A percentile compares a stretch with the other conserved stretches of the same genome.
Evolutionary conservation across 2,113 vertebrate species (phyloP).

Genomic region (Climacteris rufus): DNA sequence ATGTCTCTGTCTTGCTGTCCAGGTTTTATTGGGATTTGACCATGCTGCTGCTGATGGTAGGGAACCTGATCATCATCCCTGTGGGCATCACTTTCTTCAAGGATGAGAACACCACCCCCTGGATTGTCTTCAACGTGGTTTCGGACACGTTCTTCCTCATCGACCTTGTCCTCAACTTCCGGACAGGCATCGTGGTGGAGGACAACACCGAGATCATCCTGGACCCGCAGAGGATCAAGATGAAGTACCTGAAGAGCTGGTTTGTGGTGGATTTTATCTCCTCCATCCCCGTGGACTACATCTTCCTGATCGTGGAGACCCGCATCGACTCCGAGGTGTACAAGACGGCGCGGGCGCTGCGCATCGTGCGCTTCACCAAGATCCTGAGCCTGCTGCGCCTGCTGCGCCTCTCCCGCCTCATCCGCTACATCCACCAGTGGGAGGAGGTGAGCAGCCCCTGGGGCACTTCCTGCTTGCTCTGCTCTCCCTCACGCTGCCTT

Average conservation of each 20-base stretch:
- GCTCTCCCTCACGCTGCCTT: neutral
- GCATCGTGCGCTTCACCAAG: constrained; percentile 98
- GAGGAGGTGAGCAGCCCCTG: constrained; percentile 85
- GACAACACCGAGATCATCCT: constrained; percentile 99
- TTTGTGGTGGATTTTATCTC: constrained; percentile 99
- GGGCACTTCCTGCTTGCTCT: neutral
- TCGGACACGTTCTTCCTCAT: constrained; percentile 99
- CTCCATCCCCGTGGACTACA: constrained; percentile 98
- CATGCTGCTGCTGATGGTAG: constrained; percentile 98
- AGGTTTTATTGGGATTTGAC: constrained; percentile 99
- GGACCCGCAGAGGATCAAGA: constrained; percentile 95
- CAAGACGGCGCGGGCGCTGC: constrained; percentile 93
- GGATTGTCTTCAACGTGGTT: constrained; percentile 99
- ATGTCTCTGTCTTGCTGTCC: constrained; percentile 61
- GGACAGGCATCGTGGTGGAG: constrained; percentile 96
- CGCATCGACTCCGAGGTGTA: constrained; percentile 98
- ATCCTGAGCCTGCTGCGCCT: constrained; percentile 96
- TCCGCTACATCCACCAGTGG: constrained; percentile 98
- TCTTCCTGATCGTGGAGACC: constrained; percentile 97
- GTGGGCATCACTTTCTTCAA: constrained; percentile 99
- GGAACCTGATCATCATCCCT: constrained; percentile 98
- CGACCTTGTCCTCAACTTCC: constrained; percentile 98
- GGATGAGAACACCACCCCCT: constrained; percentile 95
- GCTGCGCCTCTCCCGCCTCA: constrained; percentile 92
- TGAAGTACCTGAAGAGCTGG: constrained; percentile 98